Conservation (phyloP, 2,888 invertebrate genomes). For the Arrhopalites spinosus region DNA sequence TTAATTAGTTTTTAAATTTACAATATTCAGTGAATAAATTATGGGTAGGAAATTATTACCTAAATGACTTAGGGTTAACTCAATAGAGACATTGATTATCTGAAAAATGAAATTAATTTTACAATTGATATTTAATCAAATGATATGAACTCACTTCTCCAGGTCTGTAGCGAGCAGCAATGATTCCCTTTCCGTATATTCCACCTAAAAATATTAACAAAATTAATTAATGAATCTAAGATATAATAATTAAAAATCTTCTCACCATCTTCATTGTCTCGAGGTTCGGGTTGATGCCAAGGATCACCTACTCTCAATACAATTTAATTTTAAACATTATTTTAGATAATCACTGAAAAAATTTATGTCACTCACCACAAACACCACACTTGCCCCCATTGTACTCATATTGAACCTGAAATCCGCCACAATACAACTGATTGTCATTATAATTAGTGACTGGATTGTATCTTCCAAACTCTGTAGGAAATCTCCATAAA, state of each 20-base stretch:
- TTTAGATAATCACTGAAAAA: too few relatives aligned
- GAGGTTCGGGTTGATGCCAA: neutral
- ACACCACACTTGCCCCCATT: neutral
- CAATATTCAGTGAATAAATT: neutral
- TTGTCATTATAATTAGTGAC: neutral
- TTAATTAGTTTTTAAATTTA: neutral
- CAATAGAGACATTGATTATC: constrained; percentile 66
- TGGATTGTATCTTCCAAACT: neutral
- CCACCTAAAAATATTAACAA: neutral
- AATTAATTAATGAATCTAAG: too few relatives aligned
- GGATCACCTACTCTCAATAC: neutral
- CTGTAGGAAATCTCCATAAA: too few relatives aligned
- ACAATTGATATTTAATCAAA: neutral
- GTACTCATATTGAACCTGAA: neutral
- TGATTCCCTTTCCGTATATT: constrained; percentile 64
- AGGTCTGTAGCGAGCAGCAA: constrained; percentile 77
- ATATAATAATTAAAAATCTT: too few relatives aligned
- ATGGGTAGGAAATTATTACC: constrained; percentile 63
- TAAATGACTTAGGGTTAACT: constrained; percentile 86
- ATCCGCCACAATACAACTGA: neutral
- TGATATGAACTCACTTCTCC: constrained; percentile 69
- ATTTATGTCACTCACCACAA: neutral
- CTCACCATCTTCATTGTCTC: neutral
- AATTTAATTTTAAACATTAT: too few relatives aligned
- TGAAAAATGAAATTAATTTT: neutral